Percentiles rank a stretch among this genome's conserved stretches.
Evolutionary conservation across 2,888 invertebrate species (phyloP).

Genomic region (Pollenia angustigena): DNA sequence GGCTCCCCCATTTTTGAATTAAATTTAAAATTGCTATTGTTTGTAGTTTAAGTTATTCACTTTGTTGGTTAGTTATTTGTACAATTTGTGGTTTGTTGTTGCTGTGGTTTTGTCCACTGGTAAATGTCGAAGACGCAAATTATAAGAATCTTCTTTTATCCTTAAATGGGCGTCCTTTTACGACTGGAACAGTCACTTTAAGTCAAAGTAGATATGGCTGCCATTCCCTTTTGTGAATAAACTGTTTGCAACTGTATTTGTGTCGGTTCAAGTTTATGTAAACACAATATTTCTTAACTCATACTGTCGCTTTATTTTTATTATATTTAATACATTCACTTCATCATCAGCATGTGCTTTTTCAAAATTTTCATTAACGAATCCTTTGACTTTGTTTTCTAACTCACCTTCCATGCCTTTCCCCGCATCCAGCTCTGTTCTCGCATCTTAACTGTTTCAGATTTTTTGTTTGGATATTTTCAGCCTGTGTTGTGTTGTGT

Average conservation of each 20-base stretch:
- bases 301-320: background rate
- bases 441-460: background rate
- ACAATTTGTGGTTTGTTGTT: too few relatives aligned
- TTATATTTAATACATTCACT: constrained; percentile 49
- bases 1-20: too few relatives aligned
- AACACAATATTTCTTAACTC: constrained; percentile 32
- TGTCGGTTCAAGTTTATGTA: constrained; percentile 28
- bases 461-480: constrained; percentile 47
- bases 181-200: too few relatives aligned
- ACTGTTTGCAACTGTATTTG: background rate
- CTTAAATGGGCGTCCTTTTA: too few relatives aligned
- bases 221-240: background rate
- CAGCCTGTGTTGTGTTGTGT: constrained; percentile 36
- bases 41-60: too few relatives aligned
- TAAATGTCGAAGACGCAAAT: too few relatives aligned
- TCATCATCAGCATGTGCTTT: constrained; percentile 25
- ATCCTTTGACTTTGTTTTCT: constrained; percentile 54
- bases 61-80: too few relatives aligned
- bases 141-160: too few relatives aligned
- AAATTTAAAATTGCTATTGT: too few relatives aligned
- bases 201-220: too few relatives aligned
- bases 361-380: constrained; percentile 32
- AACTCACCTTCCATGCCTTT: constrained; percentile 30
- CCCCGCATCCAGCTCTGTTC: background rate
- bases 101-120: too few relatives aligned